These are phyloP conservation scores for Trachops cirrhosus DNA, from an alignment of 2,797 vertebrate genomes.

Conservation along the genomic window DNA sequence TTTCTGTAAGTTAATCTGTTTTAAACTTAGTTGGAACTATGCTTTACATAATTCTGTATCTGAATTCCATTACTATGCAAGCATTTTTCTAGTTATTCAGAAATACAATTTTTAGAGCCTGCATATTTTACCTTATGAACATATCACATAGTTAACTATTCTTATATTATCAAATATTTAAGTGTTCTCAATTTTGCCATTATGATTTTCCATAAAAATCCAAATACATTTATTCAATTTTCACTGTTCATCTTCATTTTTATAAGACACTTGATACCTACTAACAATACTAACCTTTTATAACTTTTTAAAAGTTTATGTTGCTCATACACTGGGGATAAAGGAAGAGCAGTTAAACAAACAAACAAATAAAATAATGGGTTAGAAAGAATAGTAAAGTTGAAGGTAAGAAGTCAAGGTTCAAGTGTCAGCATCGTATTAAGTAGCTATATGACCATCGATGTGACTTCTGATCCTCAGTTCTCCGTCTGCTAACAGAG, in stretches of 20 bases:
- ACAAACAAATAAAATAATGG: neutral
- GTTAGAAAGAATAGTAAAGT: neutral
- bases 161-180: conserved; percentile 37
- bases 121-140: neutral
- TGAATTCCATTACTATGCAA: neutral
- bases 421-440: neutral
- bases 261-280: neutral
- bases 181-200: neutral
- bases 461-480: neutral
- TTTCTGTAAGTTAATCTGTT: neutral
- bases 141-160: neutral
- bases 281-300: neutral
- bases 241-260: neutral
- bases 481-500: neutral
- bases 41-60: neutral
- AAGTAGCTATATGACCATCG: neutral
- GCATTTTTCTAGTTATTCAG: conserved; percentile 12
- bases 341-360: neutral
- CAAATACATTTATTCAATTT: neutral
- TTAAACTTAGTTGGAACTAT: conserved; percentile 4
- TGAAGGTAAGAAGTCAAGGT: neutral
- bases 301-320: neutral
- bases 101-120: neutral
- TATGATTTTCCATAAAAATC: conserved; percentile 6
- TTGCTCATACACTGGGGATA: neutral